Base-by-base conservation (phyloP, 2,113 vertebrate species). In the Eptatretus burgeri region DNA sequence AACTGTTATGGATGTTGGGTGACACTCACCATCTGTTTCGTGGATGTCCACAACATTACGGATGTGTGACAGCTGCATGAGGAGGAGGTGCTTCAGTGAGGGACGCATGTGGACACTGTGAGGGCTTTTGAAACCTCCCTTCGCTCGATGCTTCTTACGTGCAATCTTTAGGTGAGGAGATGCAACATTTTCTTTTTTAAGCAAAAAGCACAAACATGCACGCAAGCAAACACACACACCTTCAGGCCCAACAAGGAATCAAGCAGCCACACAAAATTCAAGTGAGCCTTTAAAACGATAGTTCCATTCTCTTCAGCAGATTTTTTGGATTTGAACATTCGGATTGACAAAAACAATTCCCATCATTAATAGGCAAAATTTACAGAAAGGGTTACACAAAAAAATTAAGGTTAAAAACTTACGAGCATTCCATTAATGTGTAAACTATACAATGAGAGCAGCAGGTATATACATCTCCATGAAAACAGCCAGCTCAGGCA, bases 41-140 rank as follows among this genome's bases (percentile, higher is more conserved):
- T 77, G 80, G 71, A 98, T 81, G 73, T 98, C 83, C 67, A 98
- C 70, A 13, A 98, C 89, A 72, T 82, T 83, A 68, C 85, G 81
- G 67, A 98, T 95, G 75, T 96, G 89, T 63, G 89, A 98, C 66
- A 98, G 80, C 2, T 89, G 91, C 91, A 96, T 96, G 51, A 98
- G 77, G 49, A 78, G 69, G 67, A 96, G 78, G 70, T 98, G 89
- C 67, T 98, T 98, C 56, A 96, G 83, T 51, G 81, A 82, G 0
- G 86, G 87, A 52, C 89, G 77, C 0, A 80, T 81, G 62, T 88
- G 84, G 53, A 19, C 19, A 49, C 82, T 83, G 69, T 83, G 73
- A 0, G 91, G 85, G 71, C 85, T 96, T 74, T 82, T 82, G 70
- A 98, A 98, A 13, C 78, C 81, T 69, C 80, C 85, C 64, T 93